Percentiles rank a stretch among this genome's conserved stretches.
phyloP scores from a whole-genome alignment of 2,888 invertebrate species.

The Argyresthia albistria region DNA sequence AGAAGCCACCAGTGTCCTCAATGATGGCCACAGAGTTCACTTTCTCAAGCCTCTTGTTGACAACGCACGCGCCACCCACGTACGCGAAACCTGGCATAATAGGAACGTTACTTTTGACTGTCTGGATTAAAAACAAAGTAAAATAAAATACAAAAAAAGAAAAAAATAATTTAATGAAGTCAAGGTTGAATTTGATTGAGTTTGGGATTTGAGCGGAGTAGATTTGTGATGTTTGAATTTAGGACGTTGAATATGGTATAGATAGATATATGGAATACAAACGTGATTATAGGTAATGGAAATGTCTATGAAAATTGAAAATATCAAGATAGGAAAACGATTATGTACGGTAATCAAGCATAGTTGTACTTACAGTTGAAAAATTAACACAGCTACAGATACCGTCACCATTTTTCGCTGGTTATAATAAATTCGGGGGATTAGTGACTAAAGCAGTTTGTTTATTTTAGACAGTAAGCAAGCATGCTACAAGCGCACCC shows the following conservation, averaged over 20 bases:
- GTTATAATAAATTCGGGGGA: too few species aligned
- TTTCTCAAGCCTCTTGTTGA: slow-evolving; percentile 95
- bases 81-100: slow-evolving; percentile 88
- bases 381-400: background rate
- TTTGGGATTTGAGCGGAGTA: background rate
- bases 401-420: too few species aligned
- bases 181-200: too few species aligned
- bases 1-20: slow-evolving; percentile 96
- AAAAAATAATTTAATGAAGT: slow-evolving; percentile 1
- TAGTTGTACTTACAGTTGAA: slow-evolving; percentile 6
- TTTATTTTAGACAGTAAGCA: too few species aligned
- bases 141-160: slow-evolving; percentile 1
- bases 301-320: slow-evolving; percentile 5
- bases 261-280: too few species aligned
- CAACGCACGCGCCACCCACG: slow-evolving; percentile 96
- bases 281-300: slow-evolving; percentile 5
- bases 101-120: background rate
- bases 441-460: too few species aligned
- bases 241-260: background rate
- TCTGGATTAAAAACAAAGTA: background rate
- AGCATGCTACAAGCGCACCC: too few species aligned
- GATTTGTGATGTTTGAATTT: background rate
- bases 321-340: slow-evolving; percentile 10
- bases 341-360: slow-evolving; percentile 1
- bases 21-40: slow-evolving; percentile 97